Percentiles rank a stretch among this genome's conserved stretches.
phyloP scores from a whole-genome alignment of 2,797 vertebrate species.

The Dryobates pubescens region DNA sequence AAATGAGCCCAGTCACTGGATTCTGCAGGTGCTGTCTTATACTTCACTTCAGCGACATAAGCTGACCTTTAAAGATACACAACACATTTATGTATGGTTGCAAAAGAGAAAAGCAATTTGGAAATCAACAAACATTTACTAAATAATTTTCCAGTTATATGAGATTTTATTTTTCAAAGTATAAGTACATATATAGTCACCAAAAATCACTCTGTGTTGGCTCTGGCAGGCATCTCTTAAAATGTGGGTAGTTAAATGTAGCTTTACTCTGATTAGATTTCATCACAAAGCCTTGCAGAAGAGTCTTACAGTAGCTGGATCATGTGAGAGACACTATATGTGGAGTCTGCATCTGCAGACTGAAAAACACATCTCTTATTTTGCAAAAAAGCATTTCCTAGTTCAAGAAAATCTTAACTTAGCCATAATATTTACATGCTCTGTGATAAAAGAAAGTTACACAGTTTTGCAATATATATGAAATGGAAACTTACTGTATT shows the following conservation, averaged over 20 bases:
- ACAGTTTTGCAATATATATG: neutral
- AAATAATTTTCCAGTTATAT: neutral
- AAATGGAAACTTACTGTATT: conserved; percentile 25
- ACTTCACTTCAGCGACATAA: neutral
- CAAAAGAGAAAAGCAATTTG: neutral
- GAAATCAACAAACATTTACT: neutral
- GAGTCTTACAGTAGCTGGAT: conserved; percentile 1
- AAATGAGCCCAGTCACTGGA: neutral
- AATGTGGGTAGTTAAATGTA: neutral
- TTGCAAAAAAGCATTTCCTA: neutral
- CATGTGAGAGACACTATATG: neutral
- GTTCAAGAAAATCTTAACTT: conserved; percentile 14
- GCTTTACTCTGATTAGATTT: neutral
- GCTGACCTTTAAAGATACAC: neutral
- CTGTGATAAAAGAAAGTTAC: neutral
- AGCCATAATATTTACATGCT: conserved; percentile 5
- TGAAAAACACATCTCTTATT: neutral
- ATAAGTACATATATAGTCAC: neutral
- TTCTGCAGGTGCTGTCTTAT: neutral
- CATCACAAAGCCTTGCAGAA: conserved; percentile 12
- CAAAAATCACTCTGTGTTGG: neutral
- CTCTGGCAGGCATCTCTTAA: neutral
- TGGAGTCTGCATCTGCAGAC: conserved; percentile 2
- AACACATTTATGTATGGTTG: neutral
- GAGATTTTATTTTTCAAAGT: neutral